These are phyloP conservation scores for Pedicia rivosa DNA, from an alignment of 2,888 invertebrate species.

Conservation along the genomic window DNA sequence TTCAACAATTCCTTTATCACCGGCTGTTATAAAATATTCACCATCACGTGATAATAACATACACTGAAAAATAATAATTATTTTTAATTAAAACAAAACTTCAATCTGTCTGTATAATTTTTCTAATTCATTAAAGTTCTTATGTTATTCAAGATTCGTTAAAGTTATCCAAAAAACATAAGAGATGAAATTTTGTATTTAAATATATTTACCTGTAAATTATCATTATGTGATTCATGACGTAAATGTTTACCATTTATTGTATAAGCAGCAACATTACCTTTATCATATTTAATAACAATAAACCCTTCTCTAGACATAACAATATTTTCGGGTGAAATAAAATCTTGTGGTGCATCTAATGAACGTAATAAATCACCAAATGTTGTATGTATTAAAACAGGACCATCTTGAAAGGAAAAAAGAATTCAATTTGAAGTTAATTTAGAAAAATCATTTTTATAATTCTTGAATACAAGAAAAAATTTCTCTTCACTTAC, in stretches of 20 bases:
- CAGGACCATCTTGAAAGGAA: conserved; percentile 64
- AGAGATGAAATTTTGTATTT: too few species aligned
- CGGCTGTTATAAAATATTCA: conserved; percentile 96
- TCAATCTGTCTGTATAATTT: conserved; percentile 1
- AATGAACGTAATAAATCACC: conserved; percentile 91
- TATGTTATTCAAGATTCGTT: too few species aligned
- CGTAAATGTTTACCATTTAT: conserved; percentile 83
- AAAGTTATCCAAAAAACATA: too few species aligned
- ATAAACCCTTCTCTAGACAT: conserved; percentile 95
- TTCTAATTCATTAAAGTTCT: neutral
- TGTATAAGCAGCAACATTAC: conserved; percentile 85
- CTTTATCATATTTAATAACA: conserved; percentile 83
- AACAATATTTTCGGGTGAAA: conserved; percentile 71
- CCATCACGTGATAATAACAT: conserved; percentile 91
- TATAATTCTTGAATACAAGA: neutral
- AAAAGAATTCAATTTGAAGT: neutral
- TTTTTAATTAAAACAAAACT: too few species aligned
- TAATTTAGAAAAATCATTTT: conserved; percentile 1
- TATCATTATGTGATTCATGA: conserved; percentile 86
- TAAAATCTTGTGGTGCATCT: conserved; percentile 59
- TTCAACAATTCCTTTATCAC: conserved; percentile 92
- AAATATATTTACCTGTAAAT: conserved; percentile 86
- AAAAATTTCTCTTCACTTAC: conserved; percentile 23
- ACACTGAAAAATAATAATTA: conserved; percentile 43
- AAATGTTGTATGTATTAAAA: conserved; percentile 93